Conservation (phyloP, 2,888 invertebrate genomes). For the Diarsia dahlii region DNA sequence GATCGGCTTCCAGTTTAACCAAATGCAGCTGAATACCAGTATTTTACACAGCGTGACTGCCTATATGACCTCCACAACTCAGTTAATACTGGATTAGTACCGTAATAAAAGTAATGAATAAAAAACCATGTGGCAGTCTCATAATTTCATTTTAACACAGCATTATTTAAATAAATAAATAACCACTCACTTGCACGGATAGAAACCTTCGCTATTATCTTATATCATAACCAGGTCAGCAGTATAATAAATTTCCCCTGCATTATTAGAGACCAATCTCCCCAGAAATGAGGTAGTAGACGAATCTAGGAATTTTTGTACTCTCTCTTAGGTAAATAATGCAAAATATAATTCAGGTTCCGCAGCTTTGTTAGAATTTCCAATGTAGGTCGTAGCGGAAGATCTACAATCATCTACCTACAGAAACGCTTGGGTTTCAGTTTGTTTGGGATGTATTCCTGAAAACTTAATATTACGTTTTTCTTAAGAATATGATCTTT, state of each 20-base stretch:
- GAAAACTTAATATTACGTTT: constrained; percentile 13
- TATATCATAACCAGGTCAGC: constrained; percentile 36
- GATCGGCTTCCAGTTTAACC: no score
- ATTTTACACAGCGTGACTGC: no score
- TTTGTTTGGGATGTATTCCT: constrained; percentile 31
- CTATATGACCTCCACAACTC: no score
- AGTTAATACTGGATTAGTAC: no score
- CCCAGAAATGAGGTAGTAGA: constrained; percentile 46
- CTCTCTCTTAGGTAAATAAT: constrained; percentile 51
- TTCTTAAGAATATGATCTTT: background rate
- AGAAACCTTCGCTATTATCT: constrained; percentile 20
- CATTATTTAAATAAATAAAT: constrained; percentile 35
- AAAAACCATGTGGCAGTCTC: constrained; percentile 17
- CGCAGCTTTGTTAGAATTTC: constrained; percentile 47
- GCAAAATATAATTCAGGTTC: constrained; percentile 54
- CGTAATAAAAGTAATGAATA: background rate
- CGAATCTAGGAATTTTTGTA: constrained; percentile 44
- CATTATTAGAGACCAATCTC: constrained; percentile 52
- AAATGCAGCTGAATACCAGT: no score
- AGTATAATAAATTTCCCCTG: constrained; percentile 43
- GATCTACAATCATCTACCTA: constrained; percentile 47
- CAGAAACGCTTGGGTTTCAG: constrained; percentile 7
- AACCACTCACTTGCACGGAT: constrained; percentile 10
- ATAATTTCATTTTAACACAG: constrained; percentile 17
- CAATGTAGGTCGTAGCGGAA: constrained; percentile 43